Base-by-base conservation (phyloP, 2,113 vertebrate genomes). In the Lophotis ruficrista region DNA sequence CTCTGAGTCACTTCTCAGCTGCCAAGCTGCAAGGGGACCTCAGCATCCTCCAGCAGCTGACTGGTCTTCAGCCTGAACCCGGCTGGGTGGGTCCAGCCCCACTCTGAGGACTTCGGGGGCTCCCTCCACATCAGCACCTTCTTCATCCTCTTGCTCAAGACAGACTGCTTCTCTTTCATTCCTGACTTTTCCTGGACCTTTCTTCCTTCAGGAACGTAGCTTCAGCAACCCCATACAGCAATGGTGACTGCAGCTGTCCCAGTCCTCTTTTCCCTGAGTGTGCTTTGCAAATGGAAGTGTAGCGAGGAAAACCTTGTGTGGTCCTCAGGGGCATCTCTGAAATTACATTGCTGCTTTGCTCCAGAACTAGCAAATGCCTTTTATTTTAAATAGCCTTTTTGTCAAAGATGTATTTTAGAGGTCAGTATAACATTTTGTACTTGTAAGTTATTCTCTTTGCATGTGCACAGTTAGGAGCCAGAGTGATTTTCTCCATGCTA, bases 241-340 rank as follows among this genome's bases (percentile, higher is more conserved):
- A 33, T 4, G 20, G 33, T 3, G 43, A 35, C 41, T 62, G 77
- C 41, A 43, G 48, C 28, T 72, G 14, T 12, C 4, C 20, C 7
- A 12, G 35, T 13, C 6, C 5, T 58, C 41, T 70, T 33, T 35
- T 48, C 14, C 50, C 24, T 30, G 11, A 10, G 2, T 13, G 12
- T 9, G 13, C 6, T 1, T 30, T 81, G 22, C 56, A 62, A 47
- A 70, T 18, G 5, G n/a, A 68, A 87, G 30, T 1, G 0, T 0
- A 77, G 51, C n/a, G 85, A 84, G 30, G 27, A 13, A 81, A 68
- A 64, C 25, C 8, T 80, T n/a, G 4, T n/a, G 10, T 24, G 19
- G 25, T 43, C 25, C 51, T 65, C 77, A 35, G 43, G 31, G 27
- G 5, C 9, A 2, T 64, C 47, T 82, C 82, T 71, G n/a, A 88